Base-by-base conservation (phyloP, 2,113 vertebrate genomes). In the Colinus virginianus region DNA sequence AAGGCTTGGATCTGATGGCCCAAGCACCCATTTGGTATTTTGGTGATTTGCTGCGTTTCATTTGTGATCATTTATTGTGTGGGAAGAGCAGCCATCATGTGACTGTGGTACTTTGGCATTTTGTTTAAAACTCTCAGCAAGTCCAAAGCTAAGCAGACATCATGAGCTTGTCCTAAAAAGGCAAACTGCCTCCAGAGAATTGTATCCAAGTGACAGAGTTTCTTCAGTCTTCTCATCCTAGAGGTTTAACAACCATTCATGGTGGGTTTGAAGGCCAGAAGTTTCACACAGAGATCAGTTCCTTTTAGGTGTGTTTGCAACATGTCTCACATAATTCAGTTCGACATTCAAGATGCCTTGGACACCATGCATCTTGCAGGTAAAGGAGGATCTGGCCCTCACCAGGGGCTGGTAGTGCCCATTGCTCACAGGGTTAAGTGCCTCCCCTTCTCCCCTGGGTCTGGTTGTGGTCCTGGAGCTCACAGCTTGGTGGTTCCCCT, bases 401-500 rank as follows among this genome's bases (percentile, higher is more conserved):
- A 26, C 18, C 36, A 16, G 58, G 40, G 62, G 20, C 26, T 53
- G 34, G 15, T 19, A 80, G 7, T 77, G 40, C 22, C 34, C 40
- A n/a, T 62, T 2, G 13, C 42, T 71, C 25, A 36, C 6, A 25
- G 42, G 70, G 21, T 12, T n/a, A 76, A 62, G 19, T 7, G 48
- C 10, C 7, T 70, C 28, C 26, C 87, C 32, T 66, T 92, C 22
- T 32, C 61, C 21, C 20, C 13, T 13, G 46, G 23, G n/a, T 58
- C 20, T 0, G 1, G 32, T 66, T 20, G 20, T 12, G 3, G 12
- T 64, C 23, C 11, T 12, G 12, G 25, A 78, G 3, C 49, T 78
- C 56, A 34, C 0, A 7, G 0, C 7, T 48, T 49, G 30, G 6
- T 51, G 69, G 40, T 7, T 72, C 40, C n/a, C 0, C 48, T 62